Evolutionary conservation across 1,140 invertebrate species (phyloP), one percentile per base, ranked within the genome.

Genomic region (Drosophila biarmipes): DNA sequence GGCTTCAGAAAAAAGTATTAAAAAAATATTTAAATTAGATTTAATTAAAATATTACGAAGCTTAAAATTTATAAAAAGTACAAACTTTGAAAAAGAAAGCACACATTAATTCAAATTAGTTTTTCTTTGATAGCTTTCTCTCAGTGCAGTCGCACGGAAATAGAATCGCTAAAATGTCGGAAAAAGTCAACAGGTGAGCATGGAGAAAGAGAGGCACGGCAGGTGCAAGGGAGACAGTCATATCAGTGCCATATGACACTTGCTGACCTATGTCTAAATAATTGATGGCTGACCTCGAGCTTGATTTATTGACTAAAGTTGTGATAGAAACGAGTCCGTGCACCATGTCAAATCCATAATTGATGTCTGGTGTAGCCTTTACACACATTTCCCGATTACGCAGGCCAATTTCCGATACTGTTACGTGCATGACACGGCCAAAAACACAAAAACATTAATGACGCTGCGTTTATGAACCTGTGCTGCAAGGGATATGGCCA

Each of bases 231-330:
- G 29, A 37, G 71, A 55, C 46, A 45, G 71, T 27, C 14, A 27
- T 51, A 75, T 56, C 21, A 56, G 45, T 37, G 59, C 40, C 63
- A 73, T 75, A 75, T 75, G 71, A 75, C 72, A 75, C 72, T 75
- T 53, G 59, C 72, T 75, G 71, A 74, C 72, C 72, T 52, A 56
- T 66, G 72, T 75, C 59, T 84, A 51, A 86, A 86, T 86, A 87
- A 86, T 87, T 87, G 73, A 86, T 81, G 62, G 35, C 46, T 75
- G 81, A 68, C 81, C 81, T 81, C 78, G 82, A 82, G 78, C 78
- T 81, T 69, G 81, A 87, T 87, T 87, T 86, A 86, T 86, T 81
- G 81, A 76, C 78, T 59, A 87, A 66, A 73, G 69, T 35, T 69
- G 52, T 56, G 55, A 43, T 53, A 53, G 17, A 54, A 52, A 31